Evolutionary conservation across 2,113 vertebrate genomes (phyloP).

Genomic region (Eleginops maclovinus): DNA sequence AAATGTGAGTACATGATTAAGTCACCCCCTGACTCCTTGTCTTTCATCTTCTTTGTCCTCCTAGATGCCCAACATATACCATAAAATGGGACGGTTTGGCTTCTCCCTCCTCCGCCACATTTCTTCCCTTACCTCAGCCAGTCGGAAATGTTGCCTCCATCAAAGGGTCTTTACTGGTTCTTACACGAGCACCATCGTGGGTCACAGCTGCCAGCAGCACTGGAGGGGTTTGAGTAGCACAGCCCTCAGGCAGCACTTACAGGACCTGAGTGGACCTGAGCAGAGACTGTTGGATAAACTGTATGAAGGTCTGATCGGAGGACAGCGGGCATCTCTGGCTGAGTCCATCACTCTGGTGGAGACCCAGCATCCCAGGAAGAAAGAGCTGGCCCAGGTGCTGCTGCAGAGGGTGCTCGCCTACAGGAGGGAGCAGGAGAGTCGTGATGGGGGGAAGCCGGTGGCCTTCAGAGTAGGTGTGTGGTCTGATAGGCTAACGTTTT

Average conservation of each 20-base stretch:
- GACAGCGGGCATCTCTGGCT: conserved; percentile 91
- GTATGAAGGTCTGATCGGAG: conserved; percentile 87
- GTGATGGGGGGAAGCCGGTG: conserved; percentile 89
- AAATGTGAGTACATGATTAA: too few relatives aligned
- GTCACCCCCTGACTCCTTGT: background rate
- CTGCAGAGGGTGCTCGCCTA: conserved; percentile 92
- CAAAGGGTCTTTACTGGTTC: background rate
- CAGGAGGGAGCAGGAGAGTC: conserved; percentile 88
- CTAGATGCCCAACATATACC: conserved; percentile 34
- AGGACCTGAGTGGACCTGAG: conserved; percentile 86
- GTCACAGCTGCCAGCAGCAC: conserved; percentile 14
- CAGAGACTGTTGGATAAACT: conserved; percentile 87
- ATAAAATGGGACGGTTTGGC: conserved; percentile 59
- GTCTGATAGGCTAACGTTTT: background rate
- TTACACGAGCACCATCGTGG: background rate
- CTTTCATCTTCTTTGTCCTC: background rate
- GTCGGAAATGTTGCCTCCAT: conserved; percentile 31
- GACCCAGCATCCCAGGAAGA: conserved; percentile 92
- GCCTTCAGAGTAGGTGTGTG: conserved; percentile 95
- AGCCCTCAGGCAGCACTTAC: conserved; percentile 69
- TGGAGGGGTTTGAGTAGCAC: conserved; percentile 74
- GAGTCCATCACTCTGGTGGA: conserved; percentile 96
- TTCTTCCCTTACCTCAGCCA: conserved; percentile 5
- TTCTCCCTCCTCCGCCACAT: conserved; percentile 51
- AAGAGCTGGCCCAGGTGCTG: conserved; percentile 92